Base-by-base conservation (phyloP, 2,797 vertebrate species). In the Siniperca obscura region DNA sequence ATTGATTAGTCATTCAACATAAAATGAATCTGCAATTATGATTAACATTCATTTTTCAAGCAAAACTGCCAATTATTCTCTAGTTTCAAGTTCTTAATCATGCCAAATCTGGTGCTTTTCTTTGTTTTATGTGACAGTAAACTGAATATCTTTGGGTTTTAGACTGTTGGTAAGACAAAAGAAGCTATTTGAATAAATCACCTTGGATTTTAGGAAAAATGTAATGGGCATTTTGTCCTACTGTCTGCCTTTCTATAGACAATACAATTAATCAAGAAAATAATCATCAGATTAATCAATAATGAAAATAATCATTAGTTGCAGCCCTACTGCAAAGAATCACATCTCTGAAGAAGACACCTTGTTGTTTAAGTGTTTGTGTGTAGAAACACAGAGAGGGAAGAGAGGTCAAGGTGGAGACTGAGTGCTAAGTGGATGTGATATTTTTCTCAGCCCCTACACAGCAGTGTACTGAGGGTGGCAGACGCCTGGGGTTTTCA, bases 401-500 rank as follows among this genome's bases (percentile, higher is more conserved):
- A 57, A 34, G 62, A 48, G n/a, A 36, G 66, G 60, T 80, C 61
- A 27, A 59, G 52, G 53, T 91, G 78, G 90, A 89, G 86, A 60
- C 64, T 57, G 74, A 61, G 82, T 88, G 90, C 71, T 83, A 91
- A 88, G 74, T 86, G 76, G 81, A 91, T 70, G 89, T 89, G 90
- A 90, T 72, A 84, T 77, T 84, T 92, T 89, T 93, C 90, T 92
- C 89, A 92, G 82, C 78, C 48, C 40, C 38, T 48, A 48, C 40
- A 67, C 70, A 62, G 85, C 34, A 30, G 9, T 81, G 65, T 55
- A 57, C 70, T 30, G 79, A 77, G 87, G 85, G 73, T 64, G 55
- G 70, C 70, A 80, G 61, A 70, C 40, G 46, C 22, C 72, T 40
- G 13, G 44, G 34, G 48, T 44, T 82, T 81, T 82, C 70, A 71